A percentile compares a stretch with the other conserved stretches of the same genome.
phyloP scores from a whole-genome alignment of 2,113 vertebrate species.

The Datnioides undecimradiatus region DNA sequence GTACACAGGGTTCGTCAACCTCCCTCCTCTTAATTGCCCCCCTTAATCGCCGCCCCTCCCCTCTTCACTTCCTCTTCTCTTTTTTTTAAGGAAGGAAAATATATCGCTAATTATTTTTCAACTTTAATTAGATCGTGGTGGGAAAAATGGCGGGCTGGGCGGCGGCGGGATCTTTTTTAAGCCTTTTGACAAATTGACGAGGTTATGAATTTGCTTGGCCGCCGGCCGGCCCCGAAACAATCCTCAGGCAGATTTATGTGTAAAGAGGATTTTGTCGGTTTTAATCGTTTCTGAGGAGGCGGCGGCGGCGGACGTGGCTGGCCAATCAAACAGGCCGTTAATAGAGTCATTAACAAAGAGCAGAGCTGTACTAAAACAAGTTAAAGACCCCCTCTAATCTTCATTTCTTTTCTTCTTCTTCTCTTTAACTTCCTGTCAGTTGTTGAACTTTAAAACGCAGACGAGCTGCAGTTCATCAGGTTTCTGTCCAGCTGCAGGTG shows the following conservation, averaged over 20 bases:
- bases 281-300: conserved; percentile 48
- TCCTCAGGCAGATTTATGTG: conserved; percentile 69
- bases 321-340: conserved; percentile 64
- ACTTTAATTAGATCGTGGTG: conserved; percentile 74
- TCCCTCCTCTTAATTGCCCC: conserved; percentile 75
- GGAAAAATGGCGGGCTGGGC: conserved; percentile 27
- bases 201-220: conserved; percentile 65
- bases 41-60: conserved; percentile 73
- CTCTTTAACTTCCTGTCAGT: background rate
- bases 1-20: conserved; percentile 78
- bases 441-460: conserved; percentile 13
- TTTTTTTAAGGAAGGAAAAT: conserved; percentile 54
- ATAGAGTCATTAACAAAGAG: conserved; percentile 62
- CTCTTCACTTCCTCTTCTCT: background rate
- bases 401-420: background rate
- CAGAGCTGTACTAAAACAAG: conserved; percentile 61
- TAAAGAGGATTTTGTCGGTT: conserved; percentile 67
- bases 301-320: conserved; percentile 32
- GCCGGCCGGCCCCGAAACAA: conserved; percentile 40
- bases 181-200: conserved; percentile 77
- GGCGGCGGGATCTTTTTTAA: conserved; percentile 45
- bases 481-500: background rate
- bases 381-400: background rate
- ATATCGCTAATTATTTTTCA: conserved; percentile 81
- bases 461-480: conserved; percentile 4